phyloP scores from a whole-genome alignment of 2,888 invertebrate species.

The Allygus modestus region DNA sequence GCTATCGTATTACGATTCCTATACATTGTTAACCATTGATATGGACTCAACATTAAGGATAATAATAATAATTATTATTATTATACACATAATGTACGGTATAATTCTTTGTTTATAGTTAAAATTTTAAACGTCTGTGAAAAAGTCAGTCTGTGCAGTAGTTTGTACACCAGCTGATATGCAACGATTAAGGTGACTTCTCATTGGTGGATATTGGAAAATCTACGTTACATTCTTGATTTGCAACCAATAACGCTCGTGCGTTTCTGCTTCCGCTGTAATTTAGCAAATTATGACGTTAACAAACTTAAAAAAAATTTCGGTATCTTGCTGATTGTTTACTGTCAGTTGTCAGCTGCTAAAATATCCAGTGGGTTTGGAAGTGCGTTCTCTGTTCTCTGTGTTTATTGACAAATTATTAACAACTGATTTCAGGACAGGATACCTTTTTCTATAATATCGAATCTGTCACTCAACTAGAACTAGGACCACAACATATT shows the following conservation, averaged over 20 bases:
- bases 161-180: too few relatives aligned
- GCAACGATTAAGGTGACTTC: background rate
- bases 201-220: background rate
- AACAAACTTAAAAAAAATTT: background rate
- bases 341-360: constrained; percentile 12
- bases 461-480: too few relatives aligned
- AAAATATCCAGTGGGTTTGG: background rate
- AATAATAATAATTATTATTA: too few relatives aligned
- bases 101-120: too few relatives aligned
- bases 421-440: background rate
- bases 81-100: too few relatives aligned
- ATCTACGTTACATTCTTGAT: background rate
- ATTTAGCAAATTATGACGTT: background rate
- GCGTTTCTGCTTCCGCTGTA: background rate
- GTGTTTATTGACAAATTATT: background rate
- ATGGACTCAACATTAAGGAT: too few relatives aligned
- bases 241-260: background rate
- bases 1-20: too few relatives aligned
- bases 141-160: too few relatives aligned
- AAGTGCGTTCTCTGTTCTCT: background rate
- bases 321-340: background rate
- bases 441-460: too few relatives aligned
- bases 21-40: too few relatives aligned
- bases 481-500: background rate
- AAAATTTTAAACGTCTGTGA: too few relatives aligned